phyloP scores from a whole-genome alignment of 2,888 invertebrate species.

The Acanthopleura granulata region DNA sequence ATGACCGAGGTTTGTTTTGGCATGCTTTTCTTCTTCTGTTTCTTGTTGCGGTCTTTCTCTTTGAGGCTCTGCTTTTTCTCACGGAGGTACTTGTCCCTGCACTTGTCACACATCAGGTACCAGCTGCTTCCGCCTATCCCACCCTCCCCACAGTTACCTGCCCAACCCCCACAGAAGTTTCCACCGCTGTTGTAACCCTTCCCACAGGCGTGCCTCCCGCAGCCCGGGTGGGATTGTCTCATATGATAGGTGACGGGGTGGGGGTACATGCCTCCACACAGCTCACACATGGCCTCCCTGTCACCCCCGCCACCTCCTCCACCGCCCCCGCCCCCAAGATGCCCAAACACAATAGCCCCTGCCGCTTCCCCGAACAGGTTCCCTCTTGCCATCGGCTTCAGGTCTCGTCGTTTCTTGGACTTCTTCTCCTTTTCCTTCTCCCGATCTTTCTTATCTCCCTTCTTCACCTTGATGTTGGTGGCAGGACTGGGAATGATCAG shows the following conservation, averaged over 20 bases:
- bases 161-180: slow-evolving; percentile 88
- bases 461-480: slow-evolving; percentile 52
- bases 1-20: slow-evolving; percentile 54
- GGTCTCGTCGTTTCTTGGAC: slow-evolving; percentile 75
- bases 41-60: slow-evolving; percentile 67
- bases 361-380: slow-evolving; percentile 58
- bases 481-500: slow-evolving; percentile 76
- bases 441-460: slow-evolving; percentile 53
- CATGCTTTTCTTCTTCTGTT: slow-evolving; percentile 54
- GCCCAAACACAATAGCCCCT: slow-evolving; percentile 38
- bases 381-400: slow-evolving; percentile 63
- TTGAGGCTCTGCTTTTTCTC: slow-evolving; percentile 59
- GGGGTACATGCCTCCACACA: slow-evolving; percentile 80
- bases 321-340: slow-evolving; percentile 18
- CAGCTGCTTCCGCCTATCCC: slow-evolving; percentile 83
- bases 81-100: slow-evolving; percentile 83
- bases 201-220: slow-evolving; percentile 86
- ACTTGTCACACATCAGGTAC: slow-evolving; percentile 93
- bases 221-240: slow-evolving; percentile 90
- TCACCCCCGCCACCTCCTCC: slow-evolving; percentile 30
- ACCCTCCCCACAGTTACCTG: slow-evolving; percentile 89
- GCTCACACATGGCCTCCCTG: slow-evolving; percentile 80
- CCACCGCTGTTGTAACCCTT: slow-evolving; percentile 95
- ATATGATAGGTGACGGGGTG: slow-evolving; percentile 91
- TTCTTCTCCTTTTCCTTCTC: slow-evolving; percentile 60